Evolutionary conservation across 2,888 invertebrate species (phyloP), one percentile per base, ranked within the genome.

Genomic region (Lithodes maja): DNA sequence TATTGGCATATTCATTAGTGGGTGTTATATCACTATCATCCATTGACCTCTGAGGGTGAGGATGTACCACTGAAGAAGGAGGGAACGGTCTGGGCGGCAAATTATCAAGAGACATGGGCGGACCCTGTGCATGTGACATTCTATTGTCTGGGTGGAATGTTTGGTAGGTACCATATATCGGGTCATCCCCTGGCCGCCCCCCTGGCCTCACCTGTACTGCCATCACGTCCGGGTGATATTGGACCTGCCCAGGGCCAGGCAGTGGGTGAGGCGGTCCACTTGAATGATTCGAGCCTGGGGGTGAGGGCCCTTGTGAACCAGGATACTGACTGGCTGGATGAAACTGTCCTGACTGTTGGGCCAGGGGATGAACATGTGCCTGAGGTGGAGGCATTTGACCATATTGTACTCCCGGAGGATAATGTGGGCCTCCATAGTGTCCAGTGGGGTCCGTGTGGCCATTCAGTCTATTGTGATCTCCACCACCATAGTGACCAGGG

Each of bases 21-120:
- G 97, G 97, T 61, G 98, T 98, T 92, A 98, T 96, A 94, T 98
- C 98, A 33, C 98, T 98, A 93, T 98, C 98, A 93, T 98, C 97
- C 86, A 90, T 91, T 86, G 91, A 94, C 94, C 91, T 94, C 93
- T 12, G 94, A 93, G 92, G 95, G 95, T 0, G 95, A 94, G 78
- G 94, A 92, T 85, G 89, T 79, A 87, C 9, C 83, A 50, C 84
- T 80, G 87, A 77, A 33, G 87, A 53, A 49, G 85, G 91, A 5
- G 92, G 84, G 61, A 90, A 80, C 75, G 92, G 92, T 94, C 94
- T 90, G 93, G 94, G 92, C 94, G 94, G 93, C 94, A 94, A 91
- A 82, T 85, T 88, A 52, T 84, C 90, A 74, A 92, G 86, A 0
- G 92, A 91, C 17, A 89, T 84, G 7, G 90, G 71, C 5, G 71